These are phyloP conservation scores for Hippocampus barbouri DNA, from an alignment of 2,113 vertebrate species.

Conservation along the genomic window DNA sequence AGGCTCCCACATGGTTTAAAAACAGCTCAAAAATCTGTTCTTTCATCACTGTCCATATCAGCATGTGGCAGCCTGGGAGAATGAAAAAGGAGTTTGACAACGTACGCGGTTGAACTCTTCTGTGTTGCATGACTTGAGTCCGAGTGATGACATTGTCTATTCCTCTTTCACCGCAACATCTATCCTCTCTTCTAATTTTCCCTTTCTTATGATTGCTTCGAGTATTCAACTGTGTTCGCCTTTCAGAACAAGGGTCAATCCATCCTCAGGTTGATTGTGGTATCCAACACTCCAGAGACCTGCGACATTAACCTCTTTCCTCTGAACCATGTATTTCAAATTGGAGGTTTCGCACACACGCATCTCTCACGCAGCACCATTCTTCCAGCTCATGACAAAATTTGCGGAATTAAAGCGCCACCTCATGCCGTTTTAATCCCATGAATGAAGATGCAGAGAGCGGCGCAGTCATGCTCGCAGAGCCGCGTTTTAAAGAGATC, in stretches of 20 bases:
- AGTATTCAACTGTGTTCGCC: constrained; percentile 10
- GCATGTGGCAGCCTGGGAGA: not conserved
- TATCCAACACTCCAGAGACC: not conserved
- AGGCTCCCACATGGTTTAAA: not conserved
- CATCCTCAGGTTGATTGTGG: constrained; percentile 6
- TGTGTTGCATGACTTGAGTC: not conserved
- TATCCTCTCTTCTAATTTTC: not conserved
- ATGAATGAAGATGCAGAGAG: constrained; percentile 57
- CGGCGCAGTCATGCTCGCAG: constrained; percentile 45
- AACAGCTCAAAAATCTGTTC: not conserved
- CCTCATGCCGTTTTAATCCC: constrained; percentile 61
- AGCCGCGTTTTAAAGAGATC: constrained; percentile 55
- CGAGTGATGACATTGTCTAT: not conserved
- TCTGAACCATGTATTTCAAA: constrained; percentile 20
- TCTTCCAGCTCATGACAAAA: constrained; percentile 44
- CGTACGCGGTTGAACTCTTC: not conserved
- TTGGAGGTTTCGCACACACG: not conserved
- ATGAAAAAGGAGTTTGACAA: not conserved
- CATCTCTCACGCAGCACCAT: constrained; percentile 16
- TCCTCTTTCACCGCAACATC: not conserved
- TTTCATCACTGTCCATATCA: not conserved
- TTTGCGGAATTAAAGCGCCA: constrained; percentile 37
- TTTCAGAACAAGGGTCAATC: constrained; percentile 18
- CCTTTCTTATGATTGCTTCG: not conserved
- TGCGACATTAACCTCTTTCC: not conserved